Conservation (phyloP, 2,113 vertebrate genomes). For the Octodon degus region DNA sequence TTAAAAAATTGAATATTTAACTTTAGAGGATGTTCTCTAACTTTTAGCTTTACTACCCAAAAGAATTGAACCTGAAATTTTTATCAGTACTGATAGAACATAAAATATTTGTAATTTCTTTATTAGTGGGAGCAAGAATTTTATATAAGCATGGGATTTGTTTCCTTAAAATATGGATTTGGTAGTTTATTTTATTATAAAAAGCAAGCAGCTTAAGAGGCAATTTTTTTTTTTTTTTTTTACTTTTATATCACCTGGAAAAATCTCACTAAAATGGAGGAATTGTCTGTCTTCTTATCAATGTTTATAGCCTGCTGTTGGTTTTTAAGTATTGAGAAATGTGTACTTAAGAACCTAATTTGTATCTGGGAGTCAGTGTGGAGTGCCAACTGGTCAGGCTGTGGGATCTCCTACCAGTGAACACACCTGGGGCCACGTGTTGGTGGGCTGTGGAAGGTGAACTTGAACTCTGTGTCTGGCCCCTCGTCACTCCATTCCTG, state of each 20-base stretch:
- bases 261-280: background rate
- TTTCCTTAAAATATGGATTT: constrained; percentile 26
- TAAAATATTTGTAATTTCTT: constrained; percentile 42
- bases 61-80: constrained; percentile 26
- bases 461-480: background rate
- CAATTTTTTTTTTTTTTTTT: background rate
- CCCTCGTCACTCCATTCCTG: background rate
- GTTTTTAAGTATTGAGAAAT: constrained; percentile 17
- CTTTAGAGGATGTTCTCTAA: constrained; percentile 44
- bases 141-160: background rate
- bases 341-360: background rate
- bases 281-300: constrained; percentile 34
- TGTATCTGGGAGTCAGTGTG: background rate
- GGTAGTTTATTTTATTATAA: background rate
- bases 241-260: background rate
- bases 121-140: background rate
- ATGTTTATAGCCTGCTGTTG: background rate
- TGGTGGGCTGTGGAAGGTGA: background rate
- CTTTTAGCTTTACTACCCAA: background rate
- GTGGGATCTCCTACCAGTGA: background rate
- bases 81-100: background rate
- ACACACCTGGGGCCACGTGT: background rate
- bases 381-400: too few species aligned
- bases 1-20: constrained; percentile 1
- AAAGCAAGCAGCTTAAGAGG: background rate